Evolutionary conservation across 2,888 invertebrate species (phyloP), one percentile per base, ranked within the genome.

Genomic region (Cheilosia vernalis): DNA sequence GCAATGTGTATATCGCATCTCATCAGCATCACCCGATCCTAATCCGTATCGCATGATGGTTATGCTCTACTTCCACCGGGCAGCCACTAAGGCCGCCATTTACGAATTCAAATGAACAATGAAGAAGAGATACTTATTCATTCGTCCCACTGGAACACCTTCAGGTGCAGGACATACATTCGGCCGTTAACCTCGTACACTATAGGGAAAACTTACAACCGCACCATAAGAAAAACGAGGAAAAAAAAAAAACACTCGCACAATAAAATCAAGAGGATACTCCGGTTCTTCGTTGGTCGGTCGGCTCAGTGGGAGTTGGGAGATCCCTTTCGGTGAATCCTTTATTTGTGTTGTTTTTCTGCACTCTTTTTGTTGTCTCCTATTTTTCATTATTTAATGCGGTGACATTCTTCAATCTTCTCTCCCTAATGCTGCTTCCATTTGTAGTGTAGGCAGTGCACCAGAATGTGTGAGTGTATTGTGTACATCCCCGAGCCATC

Each of bases 361-460:
- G 24, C 61, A 33, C 27, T 15, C 21, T 47, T 73, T 42, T 67
- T 69, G 69, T 79, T 76, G 84, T 84, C 74, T 84, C 51, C 58
- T 74, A 79, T 79, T 84, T 82, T 84, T 84, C 79, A 84, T 84
- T 84, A 74, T 84, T 74, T 80, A 80, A 70, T 84, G 80, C 69
- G 80, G 80, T 84, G 84, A 84, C 84, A 80, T 80, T 79, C 74
- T 66, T 74, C 58, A 9, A 63, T 73, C 55, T 44, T 66, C 55
- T 60, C 30, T 56, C 51, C 51, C 17, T 9, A 37, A 47, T 24
- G 4, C 42, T 55, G 72, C 70, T 64, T 76, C 60, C 72, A 66
- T 72, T 64, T 30, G 15, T 40, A 17, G 19, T 30, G 15, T 40
- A 17, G 19, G 7, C 33, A 55, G 30, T 19, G 1, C 15, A n/a